Evolutionary conservation across 2,113 vertebrate species (phyloP), one percentile per base, ranked within the genome.

Genomic region (Takifugu flavidus): DNA sequence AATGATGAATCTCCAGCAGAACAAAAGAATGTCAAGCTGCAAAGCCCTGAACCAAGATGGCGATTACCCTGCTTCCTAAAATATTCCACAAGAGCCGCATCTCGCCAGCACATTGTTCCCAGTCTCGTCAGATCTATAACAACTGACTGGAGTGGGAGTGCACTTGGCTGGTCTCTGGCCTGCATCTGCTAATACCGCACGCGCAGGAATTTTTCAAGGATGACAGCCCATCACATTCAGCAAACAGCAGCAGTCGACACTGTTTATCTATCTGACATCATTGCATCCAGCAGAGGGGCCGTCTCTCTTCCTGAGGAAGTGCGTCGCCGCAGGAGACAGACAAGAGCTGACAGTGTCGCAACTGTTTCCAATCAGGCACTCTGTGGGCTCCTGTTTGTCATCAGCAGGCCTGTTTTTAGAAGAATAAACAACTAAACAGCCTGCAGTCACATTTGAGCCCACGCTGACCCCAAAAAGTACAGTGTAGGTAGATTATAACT

Each of bases 301-400:
- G 64, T 70, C 73, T 69, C 71, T 64, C 78, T 87, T 89, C 82
- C 86, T 79, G 82, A 83, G 84, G 84, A 89, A 87, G 79, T 68
- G 74, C 25, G 61, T 74, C 31, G 51, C 44, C 14, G 55, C 26
- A 53, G 59, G 63, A 39, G 64, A 72, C 29, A 4, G 75, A 68
- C 67, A 51, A 50, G 70, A 71, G 25, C 29, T 44, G 60, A 65
- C 26, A 13, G 51, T 67, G 82, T 82, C 74, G 66, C 78, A 78
- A 75, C 42, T 77, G 81, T 84, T 87, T 88, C 77, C 79, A 88
- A 67, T 84, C 81, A 82, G 83, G 67, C 56, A 34, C 66, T 75
- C 65, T 20, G 73, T 20, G 5, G 56, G 80, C 68, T 77, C 47
- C 73, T 43, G 68, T 75, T 75, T 77, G 75, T 75, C 59, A 60